Evolutionary conservation across 2,797 vertebrate genomes (phyloP).

Genomic region (Rhinella marina): DNA sequence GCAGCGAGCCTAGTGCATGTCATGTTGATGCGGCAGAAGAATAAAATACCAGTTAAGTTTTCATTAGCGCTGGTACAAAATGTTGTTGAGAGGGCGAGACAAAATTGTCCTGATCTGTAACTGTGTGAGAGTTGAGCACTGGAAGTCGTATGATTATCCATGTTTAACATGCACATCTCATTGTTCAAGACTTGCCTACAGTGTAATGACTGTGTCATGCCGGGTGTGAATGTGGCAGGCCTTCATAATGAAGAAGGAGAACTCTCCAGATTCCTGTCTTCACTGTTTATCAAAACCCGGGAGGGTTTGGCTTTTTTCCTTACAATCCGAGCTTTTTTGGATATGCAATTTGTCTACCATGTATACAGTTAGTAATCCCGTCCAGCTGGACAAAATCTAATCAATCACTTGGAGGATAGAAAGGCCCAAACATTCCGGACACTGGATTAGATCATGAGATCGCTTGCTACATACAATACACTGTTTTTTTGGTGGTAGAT

Average conservation of each 20-base stretch:
- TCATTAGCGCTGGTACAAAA: constrained; percentile 44
- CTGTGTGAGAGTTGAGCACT: constrained; percentile 8
- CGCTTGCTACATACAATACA: background rate
- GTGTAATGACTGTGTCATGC: constrained; percentile 7
- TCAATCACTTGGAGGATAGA: constrained; percentile 39
- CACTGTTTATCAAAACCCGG: background rate
- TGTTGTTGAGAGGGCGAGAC: constrained; percentile 32
- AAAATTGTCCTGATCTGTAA: constrained; percentile 33
- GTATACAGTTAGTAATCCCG: constrained; percentile 31
- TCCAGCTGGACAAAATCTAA: constrained; percentile 45
- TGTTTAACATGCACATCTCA: background rate
- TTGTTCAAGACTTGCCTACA: background rate
- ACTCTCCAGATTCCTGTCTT: background rate
- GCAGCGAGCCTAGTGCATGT: constrained; percentile 57
- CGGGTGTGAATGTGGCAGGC: background rate
- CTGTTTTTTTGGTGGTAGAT: background rate
- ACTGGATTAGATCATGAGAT: constrained; percentile 13
- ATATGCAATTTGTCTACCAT: background rate
- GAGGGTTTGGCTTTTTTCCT: constrained; percentile 1
- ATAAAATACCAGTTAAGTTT: constrained; percentile 50
- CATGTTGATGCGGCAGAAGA: constrained; percentile 52
- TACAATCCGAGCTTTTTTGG: constrained; percentile 8
- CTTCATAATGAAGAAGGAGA: background rate
- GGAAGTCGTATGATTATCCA: background rate
- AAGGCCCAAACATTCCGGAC: constrained; percentile 20